Base-by-base conservation (phyloP, 1,140 invertebrate genomes). In the Oncopeltus fasciatus region DNA sequence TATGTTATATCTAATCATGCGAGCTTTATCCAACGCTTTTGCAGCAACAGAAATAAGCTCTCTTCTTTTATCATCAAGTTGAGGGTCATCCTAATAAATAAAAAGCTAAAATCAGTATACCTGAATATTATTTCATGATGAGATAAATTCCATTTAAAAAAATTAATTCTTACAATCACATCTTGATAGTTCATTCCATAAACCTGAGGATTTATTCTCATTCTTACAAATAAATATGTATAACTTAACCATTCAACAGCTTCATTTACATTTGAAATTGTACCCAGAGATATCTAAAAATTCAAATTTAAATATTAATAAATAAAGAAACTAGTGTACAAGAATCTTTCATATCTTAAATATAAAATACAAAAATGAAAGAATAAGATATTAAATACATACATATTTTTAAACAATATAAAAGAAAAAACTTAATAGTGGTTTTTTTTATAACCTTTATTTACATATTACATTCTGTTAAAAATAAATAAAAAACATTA, bases 211-310 rank as follows among this genome's bases (percentile, higher is more conserved):
- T 99, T 99, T 56, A 87, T 83, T 66, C 83, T 81, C 86, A 98
- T 97, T 68, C 97, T 80, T 1, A 97, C 88, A 76, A 87, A 95
- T 2, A 98, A 75, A 74, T 99, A 99, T 0, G 95, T 98, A 69
- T 98, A 99, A 70, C 90, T 94, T 0, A 99, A 74, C 97, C 97
- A 99, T 72, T 93, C 86, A 1, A 98, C 88, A 0, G 93, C 97
- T 77, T 99, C 97, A 46, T 91, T 84, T 4, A 99, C 81, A 71
- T 92, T 99, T 2, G 89, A 86, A 44, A 99, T 92, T 21, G 93
- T 98, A 9, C 96, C 95, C 8, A 97, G 75, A 2, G 89, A 83
- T 65, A 98, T 83, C 86, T 90, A 69, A 56, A 74, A 76, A 65
- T n/a, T n/a, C n/a, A n/a, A n/a, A n/a, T n/a, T n/a, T n/a, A n/a